phyloP scores from a whole-genome alignment of 2,113 vertebrate species.

The Mastomys coucha region DNA sequence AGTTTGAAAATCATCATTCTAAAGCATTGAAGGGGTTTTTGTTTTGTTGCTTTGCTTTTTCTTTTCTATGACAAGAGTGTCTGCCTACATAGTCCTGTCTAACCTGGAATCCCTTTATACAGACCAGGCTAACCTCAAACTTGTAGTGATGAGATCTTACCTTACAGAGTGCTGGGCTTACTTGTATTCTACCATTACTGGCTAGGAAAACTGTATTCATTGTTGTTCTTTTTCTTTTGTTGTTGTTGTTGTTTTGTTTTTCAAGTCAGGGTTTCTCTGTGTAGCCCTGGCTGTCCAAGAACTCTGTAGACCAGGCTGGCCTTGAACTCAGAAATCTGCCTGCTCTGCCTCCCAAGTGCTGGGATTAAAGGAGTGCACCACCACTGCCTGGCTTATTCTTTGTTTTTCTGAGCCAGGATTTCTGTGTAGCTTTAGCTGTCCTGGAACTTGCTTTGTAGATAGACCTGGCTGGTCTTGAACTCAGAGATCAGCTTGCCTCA shows the following conservation, averaged over 20 bases:
- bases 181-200: too few species aligned
- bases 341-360: too few species aligned
- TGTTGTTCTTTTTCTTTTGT: too few species aligned
- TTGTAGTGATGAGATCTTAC: background rate
- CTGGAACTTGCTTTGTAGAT: background rate
- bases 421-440: background rate
- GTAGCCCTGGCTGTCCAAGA: too few species aligned
- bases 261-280: too few species aligned
- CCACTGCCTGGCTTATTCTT: too few species aligned
- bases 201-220: background rate
- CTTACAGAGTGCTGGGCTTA: background rate
- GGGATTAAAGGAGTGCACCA: too few species aligned
- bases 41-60: background rate
- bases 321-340: too few species aligned
- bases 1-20: slow-evolving; percentile 19
- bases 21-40: background rate
- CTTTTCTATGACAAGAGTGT: background rate
- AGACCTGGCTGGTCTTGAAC: background rate
- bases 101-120: background rate
- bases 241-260: too few species aligned
- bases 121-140: background rate
- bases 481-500: background rate
- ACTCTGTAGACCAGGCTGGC: too few species aligned
- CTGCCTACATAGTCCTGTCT: background rate
- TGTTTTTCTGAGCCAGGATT: background rate